phyloP scores from a whole-genome alignment of 2,888 invertebrate genomes.

The Pterostichus niger region DNA sequence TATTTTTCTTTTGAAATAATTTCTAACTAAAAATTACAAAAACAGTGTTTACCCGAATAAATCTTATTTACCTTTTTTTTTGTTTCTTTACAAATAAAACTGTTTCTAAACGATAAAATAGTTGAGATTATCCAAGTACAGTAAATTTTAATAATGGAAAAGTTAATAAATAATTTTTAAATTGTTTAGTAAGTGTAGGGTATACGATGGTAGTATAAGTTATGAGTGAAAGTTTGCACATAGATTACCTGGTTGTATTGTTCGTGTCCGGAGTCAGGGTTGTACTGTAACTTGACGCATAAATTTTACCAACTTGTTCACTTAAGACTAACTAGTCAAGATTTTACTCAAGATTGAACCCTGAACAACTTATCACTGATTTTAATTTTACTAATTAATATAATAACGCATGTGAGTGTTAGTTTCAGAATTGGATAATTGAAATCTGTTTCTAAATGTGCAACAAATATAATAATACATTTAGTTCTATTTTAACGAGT shows the following conservation, averaged over 20 bases:
- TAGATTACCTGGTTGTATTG: conserved; percentile 11
- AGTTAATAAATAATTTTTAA: conserved; percentile 38
- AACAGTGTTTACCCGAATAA: too few species aligned
- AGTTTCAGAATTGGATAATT: too few species aligned
- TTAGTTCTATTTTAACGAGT: too few species aligned
- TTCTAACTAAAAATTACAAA: too few species aligned
- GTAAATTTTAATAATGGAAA: conserved; percentile 11
- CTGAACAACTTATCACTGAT: too few species aligned
- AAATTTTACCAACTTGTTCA: conserved; percentile 25
- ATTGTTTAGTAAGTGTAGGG: conserved; percentile 16
- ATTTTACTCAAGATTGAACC: not conserved
- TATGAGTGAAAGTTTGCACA: conserved; percentile 33
- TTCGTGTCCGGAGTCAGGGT: conserved; percentile 3
- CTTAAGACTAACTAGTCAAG: conserved; percentile 3
- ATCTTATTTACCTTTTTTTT: too few species aligned
- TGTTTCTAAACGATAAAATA: too few species aligned
- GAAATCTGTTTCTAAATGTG: not conserved
- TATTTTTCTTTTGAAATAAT: too few species aligned
- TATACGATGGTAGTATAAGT: conserved; percentile 7
- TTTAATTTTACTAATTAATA: too few species aligned
- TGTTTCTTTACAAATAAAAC: too few species aligned
- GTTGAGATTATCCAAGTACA: not conserved
- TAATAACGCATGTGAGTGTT: too few species aligned
- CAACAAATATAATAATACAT: too few species aligned
- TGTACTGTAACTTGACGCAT: conserved; percentile 37